Evolutionary conservation across 2,113 vertebrate species (phyloP).

Genomic region (Cheilinus undulatus): DNA sequence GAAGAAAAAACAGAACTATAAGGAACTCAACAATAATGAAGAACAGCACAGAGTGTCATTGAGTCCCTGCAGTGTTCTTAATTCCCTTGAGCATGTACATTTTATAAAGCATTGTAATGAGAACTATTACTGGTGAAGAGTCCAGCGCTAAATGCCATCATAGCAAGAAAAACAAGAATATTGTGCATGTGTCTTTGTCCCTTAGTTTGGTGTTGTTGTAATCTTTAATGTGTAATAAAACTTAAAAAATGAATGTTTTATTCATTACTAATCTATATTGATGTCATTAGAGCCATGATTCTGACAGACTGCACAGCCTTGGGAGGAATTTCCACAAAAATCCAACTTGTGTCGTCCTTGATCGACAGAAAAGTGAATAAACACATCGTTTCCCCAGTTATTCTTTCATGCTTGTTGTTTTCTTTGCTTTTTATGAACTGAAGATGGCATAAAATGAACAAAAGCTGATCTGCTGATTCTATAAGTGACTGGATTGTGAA

Average conservation of each 20-base stretch:
- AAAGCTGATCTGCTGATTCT: not conserved
- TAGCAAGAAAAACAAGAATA: slow-evolving; percentile 26
- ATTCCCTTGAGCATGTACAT: slow-evolving; percentile 1
- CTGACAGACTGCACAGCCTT: slow-evolving; percentile 4
- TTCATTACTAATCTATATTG: not conserved
- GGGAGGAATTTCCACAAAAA: slow-evolving; percentile 9
- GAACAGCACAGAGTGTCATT: slow-evolving; percentile 9
- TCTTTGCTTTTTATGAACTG: not conserved
- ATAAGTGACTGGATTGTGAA: too few relatives aligned
- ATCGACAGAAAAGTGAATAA: slow-evolving; percentile 38
- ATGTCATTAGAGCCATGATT: slow-evolving; percentile 26
- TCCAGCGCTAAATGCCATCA: not conserved
- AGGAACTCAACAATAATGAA: slow-evolving; percentile 37
- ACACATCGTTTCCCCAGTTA: slow-evolving; percentile 16
- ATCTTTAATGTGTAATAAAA: slow-evolving; percentile 7
- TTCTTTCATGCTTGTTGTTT: not conserved
- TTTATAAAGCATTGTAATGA: slow-evolving; percentile 9
- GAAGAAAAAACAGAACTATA: slow-evolving; percentile 45
- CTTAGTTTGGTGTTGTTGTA: slow-evolving; percentile 7
- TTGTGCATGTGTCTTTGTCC: not conserved
- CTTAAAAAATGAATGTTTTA: not conserved
- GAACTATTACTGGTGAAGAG: not conserved
- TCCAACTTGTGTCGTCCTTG: slow-evolving; percentile 11
- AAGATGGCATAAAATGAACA: not conserved
- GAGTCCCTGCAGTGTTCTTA: not conserved